Percentiles rank a stretch among this genome's conserved stretches.
These are phyloP conservation scores for Piaya cayana DNA, from an alignment of 2,113 vertebrate genomes.

Conservation along the genomic window DNA sequence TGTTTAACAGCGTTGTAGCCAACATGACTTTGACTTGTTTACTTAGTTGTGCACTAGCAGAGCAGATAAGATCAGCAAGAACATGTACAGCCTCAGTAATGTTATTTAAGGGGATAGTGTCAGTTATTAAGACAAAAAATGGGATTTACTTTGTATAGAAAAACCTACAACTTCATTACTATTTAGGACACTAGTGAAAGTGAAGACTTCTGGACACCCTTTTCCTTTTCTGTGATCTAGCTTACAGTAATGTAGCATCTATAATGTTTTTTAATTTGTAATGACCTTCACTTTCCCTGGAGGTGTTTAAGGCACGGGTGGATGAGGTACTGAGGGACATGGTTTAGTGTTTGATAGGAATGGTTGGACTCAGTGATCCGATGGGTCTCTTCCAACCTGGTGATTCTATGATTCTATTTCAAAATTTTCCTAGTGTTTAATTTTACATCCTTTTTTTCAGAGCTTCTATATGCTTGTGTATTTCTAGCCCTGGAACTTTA, in stretches of 20 bases:
- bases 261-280: not conserved
- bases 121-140: slow-evolving; percentile 5
- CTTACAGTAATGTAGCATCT: not conserved
- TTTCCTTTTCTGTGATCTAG: not conserved
- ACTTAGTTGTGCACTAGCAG: slow-evolving; percentile 65
- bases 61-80: slow-evolving; percentile 67
- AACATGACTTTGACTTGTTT: slow-evolving; percentile 66
- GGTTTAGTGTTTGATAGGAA: too few relatives aligned
- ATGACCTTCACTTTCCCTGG: too few relatives aligned
- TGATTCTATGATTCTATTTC: too few relatives aligned
- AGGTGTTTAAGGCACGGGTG: too few relatives aligned
- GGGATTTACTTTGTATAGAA: not conserved
- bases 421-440: not conserved
- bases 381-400: too few relatives aligned
- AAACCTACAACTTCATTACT: not conserved
- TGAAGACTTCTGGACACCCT: not conserved
- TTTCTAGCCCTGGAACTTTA: not conserved
- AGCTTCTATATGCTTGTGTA: not conserved
- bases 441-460: not conserved
- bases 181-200: not conserved
- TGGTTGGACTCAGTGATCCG: too few relatives aligned
- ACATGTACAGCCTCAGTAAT: slow-evolving; percentile 40
- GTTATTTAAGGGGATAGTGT: slow-evolving; percentile 47
- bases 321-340: too few relatives aligned
- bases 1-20: slow-evolving; percentile 39